Evolutionary conservation across 1,140 invertebrate genomes (phyloP), one percentile per base, ranked within the genome.

Genomic region (Metopolophium dirhodum): DNA sequence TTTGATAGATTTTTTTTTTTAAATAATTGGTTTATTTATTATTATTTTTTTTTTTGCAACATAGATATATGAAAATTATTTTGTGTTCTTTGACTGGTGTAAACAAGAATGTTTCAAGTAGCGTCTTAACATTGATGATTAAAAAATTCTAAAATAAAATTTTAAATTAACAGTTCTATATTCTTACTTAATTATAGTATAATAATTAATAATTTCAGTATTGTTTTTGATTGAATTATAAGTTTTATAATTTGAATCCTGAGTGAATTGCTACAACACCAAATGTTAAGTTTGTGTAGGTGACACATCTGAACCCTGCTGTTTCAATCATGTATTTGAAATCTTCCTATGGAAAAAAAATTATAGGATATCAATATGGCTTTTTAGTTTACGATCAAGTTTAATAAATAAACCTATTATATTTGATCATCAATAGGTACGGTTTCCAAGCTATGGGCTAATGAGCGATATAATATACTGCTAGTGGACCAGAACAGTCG

Each of bases 201-300:
- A 49, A 92, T 92, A 41, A 92, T 92, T 82, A 51, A 83, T 92
- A 86, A 93, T 93, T 92, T 93, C 37, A 57, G 47, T 68, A 85
- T 86, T 93, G 93, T 85, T 51, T 90, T 90, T 91, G 2, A 94
- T 83, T 90, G 61, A 37, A 90, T 77, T 51, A 37, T 30, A 68
- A 47, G 18, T 45, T 77, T 90, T 96, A 97, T 91, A 97, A 95
- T 96, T 99, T 99, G 95, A 98, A 99, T 77, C 98, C 99, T 45
- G 98, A 98, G 95, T 99, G 99, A 95, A 99, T 99, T 54, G 98
- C 97, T 93, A 98, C 97, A 9, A 99, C 96, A 83, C 99, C 99
- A 95, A 98, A 97, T 23, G 97, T 97, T 54, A 99, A 95, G 96
- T 99, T 99, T 96, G 98, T 97, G 95, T 98, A 99, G 3, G 96